Conservation (phyloP, 2,113 vertebrate species). For the Nibea albiflora region DNA sequence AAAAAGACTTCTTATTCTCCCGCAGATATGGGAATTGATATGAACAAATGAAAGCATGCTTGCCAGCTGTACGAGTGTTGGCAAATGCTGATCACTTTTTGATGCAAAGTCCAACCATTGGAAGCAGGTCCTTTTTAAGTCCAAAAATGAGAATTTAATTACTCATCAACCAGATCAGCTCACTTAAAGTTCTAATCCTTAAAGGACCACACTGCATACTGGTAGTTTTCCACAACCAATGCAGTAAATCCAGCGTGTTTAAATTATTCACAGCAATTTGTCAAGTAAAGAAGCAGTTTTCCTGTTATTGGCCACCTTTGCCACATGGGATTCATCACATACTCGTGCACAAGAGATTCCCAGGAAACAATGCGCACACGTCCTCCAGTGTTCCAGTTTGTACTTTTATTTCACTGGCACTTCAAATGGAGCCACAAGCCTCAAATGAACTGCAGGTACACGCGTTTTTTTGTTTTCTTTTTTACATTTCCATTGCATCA, state of each 20-base stretch:
- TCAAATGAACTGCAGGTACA: too few species aligned
- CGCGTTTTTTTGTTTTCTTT: too few species aligned
- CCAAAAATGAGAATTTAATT: not conserved
- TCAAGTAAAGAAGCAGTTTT: too few species aligned
- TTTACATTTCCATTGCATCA: too few species aligned
- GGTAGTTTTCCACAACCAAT: not conserved
- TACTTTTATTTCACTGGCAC: too few species aligned
- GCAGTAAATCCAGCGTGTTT: not conserved
- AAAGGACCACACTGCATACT: not conserved
- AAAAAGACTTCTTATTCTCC: not conserved
- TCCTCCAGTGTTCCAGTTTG: too few species aligned
- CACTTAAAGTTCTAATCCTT: not conserved
- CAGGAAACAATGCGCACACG: not conserved
- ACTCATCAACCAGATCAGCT: not conserved
- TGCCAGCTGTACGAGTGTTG: slow-evolving; percentile 5
- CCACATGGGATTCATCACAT: not conserved
- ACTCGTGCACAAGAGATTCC: not conserved
- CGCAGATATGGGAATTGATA: slow-evolving; percentile 25
- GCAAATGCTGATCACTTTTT: not conserved
- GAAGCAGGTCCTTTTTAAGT: not conserved
- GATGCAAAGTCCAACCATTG: not conserved
- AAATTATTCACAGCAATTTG: not conserved
- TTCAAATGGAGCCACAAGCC: too few species aligned
- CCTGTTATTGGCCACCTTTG: not conserved
- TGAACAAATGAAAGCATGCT: slow-evolving; percentile 3